Evolutionary conservation across 2,888 invertebrate genomes (phyloP).

Genomic region (Thecophora atra): DNA sequence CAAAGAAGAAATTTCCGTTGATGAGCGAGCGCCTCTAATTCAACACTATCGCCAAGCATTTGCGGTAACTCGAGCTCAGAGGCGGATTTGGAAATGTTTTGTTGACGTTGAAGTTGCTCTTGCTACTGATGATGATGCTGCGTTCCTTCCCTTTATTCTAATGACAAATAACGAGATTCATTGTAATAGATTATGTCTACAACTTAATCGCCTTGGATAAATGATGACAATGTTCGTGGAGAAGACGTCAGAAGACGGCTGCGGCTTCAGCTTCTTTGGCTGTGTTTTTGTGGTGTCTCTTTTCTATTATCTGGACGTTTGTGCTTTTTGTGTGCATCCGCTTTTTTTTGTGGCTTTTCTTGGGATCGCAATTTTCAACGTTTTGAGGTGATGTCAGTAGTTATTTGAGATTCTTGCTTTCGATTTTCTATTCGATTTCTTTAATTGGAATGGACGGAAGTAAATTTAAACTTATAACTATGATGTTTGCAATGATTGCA

Average conservation of each 20-base stretch:
- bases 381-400: conserved; percentile 36
- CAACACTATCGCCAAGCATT: conserved; percentile 11
- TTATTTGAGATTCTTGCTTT: conserved; percentile 46
- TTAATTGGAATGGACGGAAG: conserved; percentile 10
- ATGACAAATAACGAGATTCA: conserved; percentile 66
- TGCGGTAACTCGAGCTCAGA: conserved; percentile 62
- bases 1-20: conserved; percentile 52
- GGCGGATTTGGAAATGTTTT: conserved; percentile 61
- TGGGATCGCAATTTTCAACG: too few species aligned
- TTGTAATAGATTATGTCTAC: conserved; percentile 66
- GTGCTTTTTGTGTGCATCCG: conserved; percentile 41
- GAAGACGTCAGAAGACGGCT: conserved; percentile 23
- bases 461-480: conserved; percentile 17
- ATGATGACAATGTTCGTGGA: conserved; percentile 59
- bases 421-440: conserved; percentile 11
- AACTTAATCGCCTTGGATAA: conserved; percentile 66
- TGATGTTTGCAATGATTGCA: neutral
- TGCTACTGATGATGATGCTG: conserved; percentile 43
- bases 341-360: conserved; percentile 38
- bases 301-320: conserved; percentile 14
- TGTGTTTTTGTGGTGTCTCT: conserved; percentile 37
- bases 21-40: conserved; percentile 42
- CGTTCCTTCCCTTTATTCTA: conserved; percentile 48
- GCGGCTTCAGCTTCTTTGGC: conserved; percentile 35
- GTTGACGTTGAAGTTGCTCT: conserved; percentile 30